These are phyloP conservation scores for Pelmatolapia mariae DNA, from an alignment of 2,113 vertebrate species.

Conservation along the genomic window DNA sequence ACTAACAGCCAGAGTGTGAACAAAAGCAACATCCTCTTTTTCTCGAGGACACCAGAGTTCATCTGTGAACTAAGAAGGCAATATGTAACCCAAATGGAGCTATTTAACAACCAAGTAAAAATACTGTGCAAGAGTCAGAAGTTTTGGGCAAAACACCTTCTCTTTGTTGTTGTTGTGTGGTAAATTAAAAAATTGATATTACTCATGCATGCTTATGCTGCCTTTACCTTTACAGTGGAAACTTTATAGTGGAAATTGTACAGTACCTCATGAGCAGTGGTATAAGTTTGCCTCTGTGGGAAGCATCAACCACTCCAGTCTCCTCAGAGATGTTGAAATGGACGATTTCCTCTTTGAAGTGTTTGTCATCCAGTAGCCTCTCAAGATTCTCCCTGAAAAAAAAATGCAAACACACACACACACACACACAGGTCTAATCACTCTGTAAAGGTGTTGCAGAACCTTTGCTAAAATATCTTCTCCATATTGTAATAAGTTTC, in stretches of 20 bases:
- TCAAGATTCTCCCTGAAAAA: slow-evolving; percentile 85
- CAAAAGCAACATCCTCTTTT: not conserved
- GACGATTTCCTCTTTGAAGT: slow-evolving; percentile 94
- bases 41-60: fast-evolving
- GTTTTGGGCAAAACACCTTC: not conserved
- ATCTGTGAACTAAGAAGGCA: fast-evolving
- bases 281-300: slow-evolving; percentile 82
- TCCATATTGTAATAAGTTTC: not conserved
- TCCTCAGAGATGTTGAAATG: slow-evolving; percentile 94
- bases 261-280: slow-evolving; percentile 91
- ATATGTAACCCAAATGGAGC: not conserved
- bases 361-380: slow-evolving; percentile 87
- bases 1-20: not conserved
- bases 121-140: not conserved
- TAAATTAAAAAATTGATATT: not conserved
- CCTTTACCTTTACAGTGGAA: not conserved
- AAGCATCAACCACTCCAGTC: slow-evolving; percentile 75
- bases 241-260: fast-evolving
- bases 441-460: not conserved
- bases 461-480: not conserved
- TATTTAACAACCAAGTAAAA: fast-evolving
- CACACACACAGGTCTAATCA: not conserved
- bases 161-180: not conserved
- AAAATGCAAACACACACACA: not conserved
- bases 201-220: not conserved